Percentiles rank a stretch among this genome's conserved stretches.
These are phyloP conservation scores for Phyto melanocephala DNA, from an alignment of 2,888 invertebrate species.

Conservation along the genomic window DNA sequence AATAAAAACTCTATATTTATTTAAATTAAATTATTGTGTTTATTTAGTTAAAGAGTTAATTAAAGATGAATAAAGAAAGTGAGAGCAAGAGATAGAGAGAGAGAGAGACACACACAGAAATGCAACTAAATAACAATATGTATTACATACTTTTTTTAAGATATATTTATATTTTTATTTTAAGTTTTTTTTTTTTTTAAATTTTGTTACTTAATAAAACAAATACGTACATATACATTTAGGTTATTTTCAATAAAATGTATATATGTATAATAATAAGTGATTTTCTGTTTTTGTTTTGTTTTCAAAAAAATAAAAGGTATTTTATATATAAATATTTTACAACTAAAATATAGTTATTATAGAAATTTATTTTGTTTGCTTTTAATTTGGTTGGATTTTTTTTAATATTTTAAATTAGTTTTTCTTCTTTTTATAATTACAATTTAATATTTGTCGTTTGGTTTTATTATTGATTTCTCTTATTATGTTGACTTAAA, in stretches of 20 bases:
- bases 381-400: neutral
- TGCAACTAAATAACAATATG: slow-evolving; percentile 60
- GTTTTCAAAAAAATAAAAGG: slow-evolving; percentile 46
- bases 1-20: slow-evolving; percentile 34
- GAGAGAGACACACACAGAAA: slow-evolving; percentile 56
- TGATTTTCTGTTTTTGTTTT: slow-evolving; percentile 24
- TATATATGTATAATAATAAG: slow-evolving; percentile 26
- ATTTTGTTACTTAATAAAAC: slow-evolving; percentile 36
- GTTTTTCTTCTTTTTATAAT: slow-evolving; percentile 28
- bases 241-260: slow-evolving; percentile 55
- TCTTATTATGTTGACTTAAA: slow-evolving; percentile 15
- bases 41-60: slow-evolving; percentile 38
- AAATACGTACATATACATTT: slow-evolving; percentile 54
- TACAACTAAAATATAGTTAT: slow-evolving; percentile 53
- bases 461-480: neutral
- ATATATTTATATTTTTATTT: slow-evolving; percentile 36
- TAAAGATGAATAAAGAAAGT: neutral
- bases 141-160: slow-evolving; percentile 9
- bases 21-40: slow-evolving; percentile 44
- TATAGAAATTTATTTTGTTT: slow-evolving; percentile 30
- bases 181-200: neutral
- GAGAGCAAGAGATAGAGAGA: neutral
- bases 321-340: slow-evolving; percentile 63
- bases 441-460: slow-evolving; percentile 37
- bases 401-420: slow-evolving; percentile 36